Conservation (phyloP, 2,113 vertebrate genomes). For the Ceuthmochares aereus region DNA sequence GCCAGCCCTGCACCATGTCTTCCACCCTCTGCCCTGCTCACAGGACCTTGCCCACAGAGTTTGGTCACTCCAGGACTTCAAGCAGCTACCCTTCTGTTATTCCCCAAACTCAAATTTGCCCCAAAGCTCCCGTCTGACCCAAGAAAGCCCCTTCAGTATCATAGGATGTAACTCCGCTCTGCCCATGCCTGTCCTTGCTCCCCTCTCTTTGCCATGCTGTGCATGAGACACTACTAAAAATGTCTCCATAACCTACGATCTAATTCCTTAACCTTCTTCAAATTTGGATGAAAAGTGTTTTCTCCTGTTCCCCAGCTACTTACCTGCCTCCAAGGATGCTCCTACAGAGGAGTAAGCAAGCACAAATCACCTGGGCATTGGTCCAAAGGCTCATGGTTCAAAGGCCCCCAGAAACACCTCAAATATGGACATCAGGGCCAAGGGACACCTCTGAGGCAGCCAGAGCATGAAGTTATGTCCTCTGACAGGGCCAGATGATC, state of each 20-base stretch:
- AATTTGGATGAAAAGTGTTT: neutral
- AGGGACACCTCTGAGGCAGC: neutral
- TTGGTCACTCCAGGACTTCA: neutral
- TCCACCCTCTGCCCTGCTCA: neutral
- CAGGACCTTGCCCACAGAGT: neutral
- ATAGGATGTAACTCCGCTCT: neutral
- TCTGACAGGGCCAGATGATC: neutral
- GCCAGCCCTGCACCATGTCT: neutral
- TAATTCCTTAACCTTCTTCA: neutral
- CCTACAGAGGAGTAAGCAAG: neutral
- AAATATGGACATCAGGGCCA: neutral
- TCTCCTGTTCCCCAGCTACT: neutral
- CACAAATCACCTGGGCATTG: neutral
- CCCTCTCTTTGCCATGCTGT: neutral
- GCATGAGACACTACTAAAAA: neutral
- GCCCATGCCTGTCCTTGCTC: neutral
- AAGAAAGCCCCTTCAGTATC: neutral
- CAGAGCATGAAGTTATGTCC: neutral
- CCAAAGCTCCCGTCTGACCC: neutral
- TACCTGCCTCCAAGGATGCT: neutral
- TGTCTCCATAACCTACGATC: neutral
- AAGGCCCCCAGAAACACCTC: neutral
- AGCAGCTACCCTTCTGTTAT: neutral
- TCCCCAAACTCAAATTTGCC: neutral
- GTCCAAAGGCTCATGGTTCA: neutral